Percentiles rank a stretch among this genome's conserved stretches.
phyloP scores from a whole-genome alignment of 2,888 invertebrate genomes.

The Pilophorus perplexus region DNA sequence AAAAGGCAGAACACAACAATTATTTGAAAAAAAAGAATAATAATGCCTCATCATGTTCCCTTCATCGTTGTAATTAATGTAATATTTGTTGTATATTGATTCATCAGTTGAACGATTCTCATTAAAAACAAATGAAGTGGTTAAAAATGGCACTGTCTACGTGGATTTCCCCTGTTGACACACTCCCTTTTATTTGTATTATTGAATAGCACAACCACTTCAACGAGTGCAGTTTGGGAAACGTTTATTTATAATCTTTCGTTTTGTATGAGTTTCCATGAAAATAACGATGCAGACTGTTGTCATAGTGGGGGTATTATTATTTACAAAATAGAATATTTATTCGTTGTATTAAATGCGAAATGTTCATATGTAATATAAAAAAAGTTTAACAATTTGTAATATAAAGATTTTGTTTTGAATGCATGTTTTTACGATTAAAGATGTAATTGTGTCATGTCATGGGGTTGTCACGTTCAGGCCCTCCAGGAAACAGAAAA shows the following conservation, averaged over 20 bases:
- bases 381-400: conserved; percentile 39
- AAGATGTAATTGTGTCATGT: conserved; percentile 37
- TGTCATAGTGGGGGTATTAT: conserved; percentile 36
- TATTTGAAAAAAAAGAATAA: conserved; percentile 14
- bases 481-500: conserved; percentile 29
- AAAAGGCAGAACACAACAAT: conserved; percentile 4
- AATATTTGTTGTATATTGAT: conserved; percentile 37
- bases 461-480: conserved; percentile 25
- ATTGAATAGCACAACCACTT: conserved; percentile 31
- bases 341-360: conserved; percentile 40
- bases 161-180: conserved; percentile 31
- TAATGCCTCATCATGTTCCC: conserved; percentile 14
- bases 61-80: conserved; percentile 36
- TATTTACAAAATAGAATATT: conserved; percentile 37
- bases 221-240: neutral
- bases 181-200: conserved; percentile 16
- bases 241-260: neutral
- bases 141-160: conserved; percentile 23
- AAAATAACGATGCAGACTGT: conserved; percentile 37
- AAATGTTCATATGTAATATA: conserved; percentile 40
- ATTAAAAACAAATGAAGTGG: conserved; percentile 18
- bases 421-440: conserved; percentile 36
- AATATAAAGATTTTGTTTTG: conserved; percentile 37
- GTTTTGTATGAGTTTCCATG: conserved; percentile 15
- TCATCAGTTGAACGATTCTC: conserved; percentile 28